These are phyloP conservation scores for Anagyrus pseudococci DNA, from an alignment of 2,888 invertebrate species.

Conservation along the genomic window DNA sequence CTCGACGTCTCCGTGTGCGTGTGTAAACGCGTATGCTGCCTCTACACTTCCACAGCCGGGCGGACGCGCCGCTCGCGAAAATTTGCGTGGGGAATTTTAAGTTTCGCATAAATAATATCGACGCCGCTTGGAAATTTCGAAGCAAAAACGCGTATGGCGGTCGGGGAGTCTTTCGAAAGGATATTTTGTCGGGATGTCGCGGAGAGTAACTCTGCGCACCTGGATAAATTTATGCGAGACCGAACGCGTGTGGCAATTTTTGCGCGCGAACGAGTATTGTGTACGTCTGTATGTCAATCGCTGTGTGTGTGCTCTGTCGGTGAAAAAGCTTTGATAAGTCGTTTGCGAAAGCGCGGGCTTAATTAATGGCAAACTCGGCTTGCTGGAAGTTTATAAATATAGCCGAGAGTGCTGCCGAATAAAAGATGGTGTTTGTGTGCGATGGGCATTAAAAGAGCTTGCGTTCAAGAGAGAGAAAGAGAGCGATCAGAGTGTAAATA, in stretches of 20 bases:
- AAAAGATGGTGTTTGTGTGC: background rate
- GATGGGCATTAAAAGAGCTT: too few relatives aligned
- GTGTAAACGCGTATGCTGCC: conserved; percentile 6
- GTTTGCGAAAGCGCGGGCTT: conserved; percentile 26
- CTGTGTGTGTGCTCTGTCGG: conserved; percentile 4
- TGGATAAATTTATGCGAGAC: conserved; percentile 33
- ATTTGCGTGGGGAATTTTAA: conserved; percentile 38
- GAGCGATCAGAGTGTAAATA: background rate
- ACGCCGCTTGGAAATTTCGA: conserved; percentile 24
- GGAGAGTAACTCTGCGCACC: background rate
- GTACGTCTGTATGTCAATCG: background rate
- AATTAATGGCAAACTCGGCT: conserved; percentile 26
- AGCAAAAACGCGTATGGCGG: conserved; percentile 33
- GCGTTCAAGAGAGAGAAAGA: background rate
- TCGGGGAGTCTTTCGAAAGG: conserved; percentile 16
- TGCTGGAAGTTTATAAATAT: conserved; percentile 4
- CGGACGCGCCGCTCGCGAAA: conserved; percentile 24
- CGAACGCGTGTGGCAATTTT: conserved; percentile 10
- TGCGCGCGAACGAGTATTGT: background rate
- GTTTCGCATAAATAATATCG: conserved; percentile 39
- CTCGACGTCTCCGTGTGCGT: conserved; percentile 3
- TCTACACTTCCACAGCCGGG: too few relatives aligned
- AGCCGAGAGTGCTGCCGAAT: conserved; percentile 3
- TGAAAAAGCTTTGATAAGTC: conserved; percentile 29
- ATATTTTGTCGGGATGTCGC: background rate